phyloP scores from a whole-genome alignment of 2,888 invertebrate genomes.

The Scrobipalpa costella region DNA sequence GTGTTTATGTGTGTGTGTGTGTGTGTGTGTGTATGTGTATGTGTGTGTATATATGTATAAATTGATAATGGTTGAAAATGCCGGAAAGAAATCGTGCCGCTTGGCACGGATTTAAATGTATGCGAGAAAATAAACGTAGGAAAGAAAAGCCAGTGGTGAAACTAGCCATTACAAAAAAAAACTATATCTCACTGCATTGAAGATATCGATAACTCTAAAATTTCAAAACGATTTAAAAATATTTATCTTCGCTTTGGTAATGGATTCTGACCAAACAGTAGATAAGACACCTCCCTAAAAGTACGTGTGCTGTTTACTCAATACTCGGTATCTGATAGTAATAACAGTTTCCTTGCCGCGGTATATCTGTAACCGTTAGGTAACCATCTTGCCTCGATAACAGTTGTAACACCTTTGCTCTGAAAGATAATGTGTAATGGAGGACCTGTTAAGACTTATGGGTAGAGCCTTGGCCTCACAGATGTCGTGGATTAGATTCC shows the following conservation, averaged over 20 bases:
- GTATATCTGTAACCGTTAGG: slow-evolving; percentile 41
- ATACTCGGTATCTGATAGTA: slow-evolving; percentile 56
- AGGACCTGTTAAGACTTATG: slow-evolving; percentile 12
- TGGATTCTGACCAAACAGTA: slow-evolving; percentile 30
- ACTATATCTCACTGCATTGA: not conserved
- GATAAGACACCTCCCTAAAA: slow-evolving; percentile 50
- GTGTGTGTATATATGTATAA: too few relatives aligned
- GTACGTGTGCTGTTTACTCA: slow-evolving; percentile 48
- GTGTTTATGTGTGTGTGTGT: too few relatives aligned
- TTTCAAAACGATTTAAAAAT: slow-evolving; percentile 20
- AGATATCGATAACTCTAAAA: not conserved
- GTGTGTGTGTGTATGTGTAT: too few relatives aligned
- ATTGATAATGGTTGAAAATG: too few relatives aligned
- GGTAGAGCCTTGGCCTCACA: not conserved
- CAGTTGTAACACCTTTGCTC: slow-evolving; percentile 38
- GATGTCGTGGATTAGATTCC: too few relatives aligned
- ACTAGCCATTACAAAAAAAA: not conserved
- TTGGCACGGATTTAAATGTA: too few relatives aligned
- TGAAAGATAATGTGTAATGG: slow-evolving; percentile 42
- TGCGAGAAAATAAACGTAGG: too few relatives aligned
- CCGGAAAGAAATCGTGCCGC: too few relatives aligned
- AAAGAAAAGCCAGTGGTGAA: too few relatives aligned
- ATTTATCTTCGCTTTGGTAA: slow-evolving; percentile 22
- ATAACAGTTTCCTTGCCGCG: slow-evolving; percentile 51
- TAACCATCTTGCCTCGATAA: slow-evolving; percentile 41